These are phyloP conservation scores for Penelope pileata DNA, from an alignment of 2,113 vertebrate genomes.

Conservation along the genomic window DNA sequence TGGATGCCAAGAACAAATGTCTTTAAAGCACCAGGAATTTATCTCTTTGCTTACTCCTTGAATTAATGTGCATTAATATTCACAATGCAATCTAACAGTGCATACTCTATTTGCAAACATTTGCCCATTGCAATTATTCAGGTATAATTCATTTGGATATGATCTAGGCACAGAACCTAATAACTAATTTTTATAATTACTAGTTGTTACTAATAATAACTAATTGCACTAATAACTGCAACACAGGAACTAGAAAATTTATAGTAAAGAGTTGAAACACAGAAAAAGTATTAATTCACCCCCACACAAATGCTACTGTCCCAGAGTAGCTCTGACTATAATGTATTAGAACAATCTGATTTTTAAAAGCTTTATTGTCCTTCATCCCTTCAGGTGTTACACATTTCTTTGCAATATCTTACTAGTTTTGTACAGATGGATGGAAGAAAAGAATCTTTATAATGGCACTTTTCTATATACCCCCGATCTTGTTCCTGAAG, in stretches of 20 bases:
- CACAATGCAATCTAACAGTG: neutral
- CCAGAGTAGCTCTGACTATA: neutral
- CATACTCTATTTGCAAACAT: neutral
- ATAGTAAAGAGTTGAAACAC: neutral
- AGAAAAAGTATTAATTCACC: neutral
- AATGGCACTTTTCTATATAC: neutral
- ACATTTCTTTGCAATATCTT: neutral
- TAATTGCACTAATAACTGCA: neutral
- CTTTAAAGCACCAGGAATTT: neutral
- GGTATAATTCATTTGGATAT: neutral
- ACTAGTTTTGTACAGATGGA: neutral
- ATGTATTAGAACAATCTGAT: neutral
- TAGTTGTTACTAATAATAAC: too few relatives aligned
- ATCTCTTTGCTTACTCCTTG: neutral
- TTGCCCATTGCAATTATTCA: neutral
- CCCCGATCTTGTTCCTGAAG: neutral
- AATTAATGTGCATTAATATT: neutral
- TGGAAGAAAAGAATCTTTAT: neutral
- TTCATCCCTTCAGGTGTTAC: neutral
- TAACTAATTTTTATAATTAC: too few relatives aligned
- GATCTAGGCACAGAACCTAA: neutral
- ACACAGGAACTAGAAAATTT: neutral
- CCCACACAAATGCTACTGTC: neutral
- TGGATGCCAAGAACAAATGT: neutral
- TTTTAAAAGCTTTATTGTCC: neutral